Evolutionary conservation across 1,140 invertebrate genomes (phyloP).

Genomic region (Pararge aegeria): DNA sequence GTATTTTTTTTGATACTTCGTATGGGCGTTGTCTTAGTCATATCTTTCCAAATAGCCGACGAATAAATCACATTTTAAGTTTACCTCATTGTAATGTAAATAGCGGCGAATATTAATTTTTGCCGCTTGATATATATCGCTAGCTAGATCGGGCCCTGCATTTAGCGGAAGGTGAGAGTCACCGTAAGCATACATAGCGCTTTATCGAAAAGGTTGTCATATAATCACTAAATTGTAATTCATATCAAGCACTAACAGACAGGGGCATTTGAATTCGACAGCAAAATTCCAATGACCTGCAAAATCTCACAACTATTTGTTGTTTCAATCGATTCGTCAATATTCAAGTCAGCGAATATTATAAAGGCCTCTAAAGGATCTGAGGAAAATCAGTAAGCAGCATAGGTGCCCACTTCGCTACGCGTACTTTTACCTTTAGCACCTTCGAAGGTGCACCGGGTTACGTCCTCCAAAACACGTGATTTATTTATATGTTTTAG

Average conservation of each 20-base stretch:
- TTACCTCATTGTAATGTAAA: too few relatives aligned
- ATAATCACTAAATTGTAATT: slow-evolving; percentile 7
- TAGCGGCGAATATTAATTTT: too few relatives aligned
- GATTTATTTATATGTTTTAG: background rate
- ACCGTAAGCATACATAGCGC: too few relatives aligned
- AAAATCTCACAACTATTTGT: slow-evolving; percentile 7
- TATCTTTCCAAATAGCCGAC: too few relatives aligned
- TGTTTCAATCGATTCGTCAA: slow-evolving; percentile 9
- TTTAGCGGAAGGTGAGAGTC: too few relatives aligned
- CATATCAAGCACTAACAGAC: background rate
- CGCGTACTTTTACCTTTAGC: slow-evolving; percentile 8
- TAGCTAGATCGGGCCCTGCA: too few relatives aligned
- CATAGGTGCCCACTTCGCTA: background rate
- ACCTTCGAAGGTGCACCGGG: slow-evolving; percentile 2
- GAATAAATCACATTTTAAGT: too few relatives aligned
- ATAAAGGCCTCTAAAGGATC: slow-evolving; percentile 5
- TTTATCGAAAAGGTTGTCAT: too few relatives aligned
- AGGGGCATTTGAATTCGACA: slow-evolving; percentile 7
- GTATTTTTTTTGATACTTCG: too few relatives aligned
- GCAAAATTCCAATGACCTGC: slow-evolving; percentile 5
- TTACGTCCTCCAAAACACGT: slow-evolving; percentile 1
- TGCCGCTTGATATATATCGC: too few relatives aligned
- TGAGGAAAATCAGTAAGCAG: slow-evolving; percentile 6
- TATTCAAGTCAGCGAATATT: slow-evolving; percentile 12
- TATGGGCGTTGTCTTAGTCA: too few relatives aligned